Evolutionary conservation across 2,888 invertebrate species (phyloP), one percentile per base, ranked within the genome.

Genomic region (Chrysolina oricalcia): DNA sequence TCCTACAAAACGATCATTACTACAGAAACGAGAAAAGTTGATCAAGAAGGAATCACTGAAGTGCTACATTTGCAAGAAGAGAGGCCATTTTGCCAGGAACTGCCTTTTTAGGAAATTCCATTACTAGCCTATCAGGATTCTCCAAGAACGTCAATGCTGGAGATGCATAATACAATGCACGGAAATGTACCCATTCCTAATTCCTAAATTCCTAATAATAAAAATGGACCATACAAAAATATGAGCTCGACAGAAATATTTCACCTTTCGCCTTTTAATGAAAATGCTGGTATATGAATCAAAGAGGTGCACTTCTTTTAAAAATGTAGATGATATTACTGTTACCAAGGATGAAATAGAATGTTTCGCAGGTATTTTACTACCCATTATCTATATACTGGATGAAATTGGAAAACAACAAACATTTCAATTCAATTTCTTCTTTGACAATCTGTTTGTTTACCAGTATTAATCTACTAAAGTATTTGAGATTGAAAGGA

Each of bases 381-480:
- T 40, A 46, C 73, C 75, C n/a, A 41, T 77, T 19, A 68, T 70
- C 35, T 73, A 67, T 50, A 76, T 78, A 71, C 27, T 77, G 21
- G 62, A 68, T 43, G 75, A 77, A 41, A 64, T 64, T 64, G 41
- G 40, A 41, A 64, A 64, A 64, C n/a, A 27, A 27, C 27, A 46
- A 65, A 74, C 40, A n/a, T 74, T 80, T n/a, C 53, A 50, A 21
- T 53, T 27, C 53, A 64, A 46, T 43, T 72, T 72, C 46, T 65
- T 65, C 65, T 65, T 65, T 27, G 72, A 72, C 35, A 84, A 83
- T 53, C 75, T 84, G 27, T 85, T 86, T 75, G n/a, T n/a, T n/a
- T n/a, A 84, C 83, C 27, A 79, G 79, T 63, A 66, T 82, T 46
- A 79, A 80, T 64, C 50, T 82, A 35, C 68, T 83, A 62, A 70